Evolutionary conservation across 2,888 invertebrate genomes (phyloP), one percentile per base, ranked within the genome.

Genomic region (Caenorhabditis sp.): DNA sequence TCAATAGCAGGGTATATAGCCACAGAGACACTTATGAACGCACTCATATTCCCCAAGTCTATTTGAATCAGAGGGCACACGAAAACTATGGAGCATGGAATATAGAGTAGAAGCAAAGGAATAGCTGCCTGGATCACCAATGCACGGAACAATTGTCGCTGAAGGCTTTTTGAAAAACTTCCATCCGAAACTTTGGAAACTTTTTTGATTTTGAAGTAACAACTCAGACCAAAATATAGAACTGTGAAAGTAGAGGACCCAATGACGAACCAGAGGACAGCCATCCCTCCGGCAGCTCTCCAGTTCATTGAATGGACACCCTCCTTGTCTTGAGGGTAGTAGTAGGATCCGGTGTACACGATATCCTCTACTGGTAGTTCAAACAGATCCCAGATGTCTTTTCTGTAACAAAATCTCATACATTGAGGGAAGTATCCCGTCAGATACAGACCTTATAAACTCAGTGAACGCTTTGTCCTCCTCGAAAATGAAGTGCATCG

Each of bases 331-430:
- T 76, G 35, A 7, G 76, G 76, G 22, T 69, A 76, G 31, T 76
- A 76, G 10, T 76, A 76, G 4, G 76, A 61, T 14, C 76, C 76
- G 24, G 68, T 69, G 41, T 76, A 76, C 6, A 76, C 76, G 10
- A 76, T 69, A 28, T 76, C 76, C 14, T 76, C 76, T 2, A 76
- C 68, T 2, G 75, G 68, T 2, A 76, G 26, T 22, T 76, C 75
- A 26, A 76, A 76, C n/a, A 76, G 38, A 47, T 76, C 75, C 75
- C 75, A 76, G 6, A 76, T 76, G 28, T 76, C 75, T 68, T 68
- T 76, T 51, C 75, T 63, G 38, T n/a, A n/a, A n/a, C n/a, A n/a
- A n/a, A n/a, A n/a, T n/a, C n/a, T n/a, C n/a, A n/a, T n/a, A n/a
- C n/a, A n/a, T n/a, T n/a, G n/a, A n/a, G n/a, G n/a, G n/a, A n/a